Conservation (phyloP, 2,888 invertebrate genomes). For the Synergus japonicus region DNA sequence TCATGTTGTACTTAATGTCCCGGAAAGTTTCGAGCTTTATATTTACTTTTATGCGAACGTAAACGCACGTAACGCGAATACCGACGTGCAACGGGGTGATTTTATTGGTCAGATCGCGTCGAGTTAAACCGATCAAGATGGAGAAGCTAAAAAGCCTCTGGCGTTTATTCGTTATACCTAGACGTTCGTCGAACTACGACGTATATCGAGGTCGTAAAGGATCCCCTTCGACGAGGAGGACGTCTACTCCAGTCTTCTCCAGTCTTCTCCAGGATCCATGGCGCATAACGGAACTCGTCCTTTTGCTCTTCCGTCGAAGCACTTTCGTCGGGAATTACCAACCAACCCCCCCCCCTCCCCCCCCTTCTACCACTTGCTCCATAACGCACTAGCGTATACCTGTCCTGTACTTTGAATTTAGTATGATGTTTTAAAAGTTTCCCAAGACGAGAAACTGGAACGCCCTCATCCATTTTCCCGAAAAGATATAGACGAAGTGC, state of each 20-base stretch:
- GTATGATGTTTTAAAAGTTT: constrained; percentile 56
- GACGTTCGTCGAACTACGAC: constrained; percentile 51
- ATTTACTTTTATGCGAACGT: constrained; percentile 74
- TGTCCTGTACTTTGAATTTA: constrained; percentile 56
- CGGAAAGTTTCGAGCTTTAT: constrained; percentile 72
- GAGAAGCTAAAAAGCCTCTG: constrained; percentile 72
- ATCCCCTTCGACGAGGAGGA: constrained; percentile 55
- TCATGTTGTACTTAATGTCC: constrained; percentile 64
- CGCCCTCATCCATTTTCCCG: background rate
- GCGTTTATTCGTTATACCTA: constrained; percentile 68
- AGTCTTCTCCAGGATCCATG: constrained; percentile 51
- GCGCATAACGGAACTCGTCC: constrained; percentile 61
- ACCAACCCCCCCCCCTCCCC: constrained; percentile 41
- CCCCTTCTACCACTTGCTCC: constrained; percentile 48
- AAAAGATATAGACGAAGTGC: constrained; percentile 7
- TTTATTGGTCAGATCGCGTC: constrained; percentile 72
- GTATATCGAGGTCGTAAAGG: constrained; percentile 69
- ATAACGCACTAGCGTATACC: constrained; percentile 54
- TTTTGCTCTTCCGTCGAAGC: constrained; percentile 50
- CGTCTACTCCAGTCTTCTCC: constrained; percentile 43
- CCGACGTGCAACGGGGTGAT: constrained; percentile 58
- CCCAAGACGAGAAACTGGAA: constrained; percentile 16
- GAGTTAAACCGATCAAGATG: constrained; percentile 75
- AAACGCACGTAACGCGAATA: constrained; percentile 67
- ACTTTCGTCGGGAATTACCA: constrained; percentile 59